phyloP scores from a whole-genome alignment of 2,888 invertebrate genomes.

The Drosophila falleni region DNA sequence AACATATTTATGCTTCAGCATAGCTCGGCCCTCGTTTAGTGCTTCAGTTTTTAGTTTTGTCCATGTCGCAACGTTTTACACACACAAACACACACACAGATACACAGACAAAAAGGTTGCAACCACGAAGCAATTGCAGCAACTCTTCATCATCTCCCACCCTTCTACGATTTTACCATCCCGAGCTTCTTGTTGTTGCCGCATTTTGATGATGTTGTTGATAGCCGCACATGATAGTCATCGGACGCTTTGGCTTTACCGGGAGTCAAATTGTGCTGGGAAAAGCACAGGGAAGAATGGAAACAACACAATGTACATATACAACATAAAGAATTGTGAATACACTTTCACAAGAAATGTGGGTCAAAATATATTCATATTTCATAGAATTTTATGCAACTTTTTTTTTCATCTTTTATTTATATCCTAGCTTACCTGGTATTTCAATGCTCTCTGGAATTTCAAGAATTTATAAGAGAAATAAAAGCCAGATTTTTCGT shows the following conservation, averaged over 20 bases:
- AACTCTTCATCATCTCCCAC: slow-evolving; percentile 48
- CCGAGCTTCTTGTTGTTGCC: slow-evolving; percentile 39
- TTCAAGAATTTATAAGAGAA: not conserved
- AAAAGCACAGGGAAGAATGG: slow-evolving; percentile 17
- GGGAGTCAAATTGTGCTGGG: slow-evolving; percentile 49
- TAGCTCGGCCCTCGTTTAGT: slow-evolving; percentile 51
- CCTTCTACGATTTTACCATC: slow-evolving; percentile 9
- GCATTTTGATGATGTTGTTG: slow-evolving; percentile 79
- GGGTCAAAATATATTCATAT: slow-evolving; percentile 9
- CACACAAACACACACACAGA: slow-evolving; percentile 16
- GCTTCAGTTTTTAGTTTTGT: slow-evolving; percentile 62
- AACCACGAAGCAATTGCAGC: slow-evolving; percentile 74
- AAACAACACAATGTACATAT: slow-evolving; percentile 11
- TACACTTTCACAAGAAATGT: slow-evolving; percentile 26
- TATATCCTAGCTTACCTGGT: not conserved
- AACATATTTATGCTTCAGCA: slow-evolving; percentile 72
- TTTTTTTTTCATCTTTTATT: not conserved
- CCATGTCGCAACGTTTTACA: slow-evolving; percentile 41
- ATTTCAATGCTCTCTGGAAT: not conserved
- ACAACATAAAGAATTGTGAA: slow-evolving; percentile 9
- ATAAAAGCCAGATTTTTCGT: not conserved
- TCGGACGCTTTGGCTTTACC: slow-evolving; percentile 56
- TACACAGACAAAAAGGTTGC: slow-evolving; percentile 50
- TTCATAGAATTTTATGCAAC: not conserved
- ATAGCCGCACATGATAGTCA: slow-evolving; percentile 76